These are phyloP conservation scores for Tetrao urogallus DNA, from an alignment of 2,113 vertebrate genomes.

Conservation along the genomic window DNA sequence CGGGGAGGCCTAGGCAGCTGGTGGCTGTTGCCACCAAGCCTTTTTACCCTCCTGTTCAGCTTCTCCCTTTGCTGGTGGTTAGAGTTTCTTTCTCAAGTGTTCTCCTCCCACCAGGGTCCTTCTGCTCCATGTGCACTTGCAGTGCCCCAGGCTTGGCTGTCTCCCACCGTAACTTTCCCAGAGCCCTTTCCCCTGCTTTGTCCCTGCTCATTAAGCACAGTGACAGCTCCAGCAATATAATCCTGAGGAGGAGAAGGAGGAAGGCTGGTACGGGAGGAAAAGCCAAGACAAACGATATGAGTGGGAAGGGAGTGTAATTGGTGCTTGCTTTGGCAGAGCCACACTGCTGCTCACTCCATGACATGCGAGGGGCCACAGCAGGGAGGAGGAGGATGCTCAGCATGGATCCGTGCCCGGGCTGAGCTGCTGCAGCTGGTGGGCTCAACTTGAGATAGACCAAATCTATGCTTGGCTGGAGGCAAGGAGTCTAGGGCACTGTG, in stretches of 20 bases:
- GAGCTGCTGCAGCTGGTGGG: background rate
- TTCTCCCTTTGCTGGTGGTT: background rate
- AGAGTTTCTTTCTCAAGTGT: background rate
- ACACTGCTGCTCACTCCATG: background rate
- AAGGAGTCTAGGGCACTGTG: rapidly evolving
- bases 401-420: background rate
- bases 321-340: background rate
- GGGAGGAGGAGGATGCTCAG: background rate
- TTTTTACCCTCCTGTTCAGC: background rate
- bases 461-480: background rate
- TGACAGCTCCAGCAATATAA: slow-evolving; percentile 51
- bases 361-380: rapidly evolving
- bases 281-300: slow-evolving; percentile 39
- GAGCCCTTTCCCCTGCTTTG: background rate
- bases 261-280: slow-evolving; percentile 1
- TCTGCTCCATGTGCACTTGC: rapidly evolving
- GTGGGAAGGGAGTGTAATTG: slow-evolving; percentile 5
- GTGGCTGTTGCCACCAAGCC: background rate
- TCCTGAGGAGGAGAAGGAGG: background rate
- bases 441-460: background rate
- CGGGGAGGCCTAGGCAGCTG: background rate
- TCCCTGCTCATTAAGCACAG: slow-evolving; percentile 38
- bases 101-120: background rate
- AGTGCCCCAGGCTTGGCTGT: rapidly evolving
- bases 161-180: background rate